A percentile compares a stretch with the other conserved stretches of the same genome.
Conservation (phyloP, 2,888 invertebrate genomes). For the Myopa tessellatipennis region DNA sequence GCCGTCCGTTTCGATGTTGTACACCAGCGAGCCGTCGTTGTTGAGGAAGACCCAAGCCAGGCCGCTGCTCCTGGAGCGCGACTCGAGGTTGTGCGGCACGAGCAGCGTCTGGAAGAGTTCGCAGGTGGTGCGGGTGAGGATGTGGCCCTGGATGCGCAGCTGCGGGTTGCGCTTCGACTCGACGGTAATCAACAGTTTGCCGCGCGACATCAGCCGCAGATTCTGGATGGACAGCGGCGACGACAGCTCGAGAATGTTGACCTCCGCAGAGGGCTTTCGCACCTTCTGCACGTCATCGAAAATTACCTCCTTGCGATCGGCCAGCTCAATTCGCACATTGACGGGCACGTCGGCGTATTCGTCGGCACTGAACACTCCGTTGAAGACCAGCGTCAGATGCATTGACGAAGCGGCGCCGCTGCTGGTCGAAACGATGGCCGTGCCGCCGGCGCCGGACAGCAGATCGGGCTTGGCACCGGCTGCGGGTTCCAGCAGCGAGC, state of each 20-base stretch:
- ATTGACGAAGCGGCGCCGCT: conserved; percentile 84
- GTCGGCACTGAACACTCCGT: conserved; percentile 79
- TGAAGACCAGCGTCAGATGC: conserved; percentile 83
- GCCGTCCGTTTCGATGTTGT: conserved; percentile 80
- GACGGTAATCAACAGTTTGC: conserved; percentile 78
- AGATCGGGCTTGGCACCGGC: conserved; percentile 72
- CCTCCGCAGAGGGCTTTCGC: conserved; percentile 79
- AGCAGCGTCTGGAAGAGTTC: conserved; percentile 83
- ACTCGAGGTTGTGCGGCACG: conserved; percentile 69
- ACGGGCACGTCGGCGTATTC: conserved; percentile 77
- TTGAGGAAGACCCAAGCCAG: conserved; percentile 84
- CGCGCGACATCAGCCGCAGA: conserved; percentile 79
- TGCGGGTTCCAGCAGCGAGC: conserved; percentile 78
- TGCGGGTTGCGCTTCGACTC: conserved; percentile 77
- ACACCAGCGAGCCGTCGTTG: conserved; percentile 81
- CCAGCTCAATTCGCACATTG: conserved; percentile 76
- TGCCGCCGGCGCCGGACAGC: conserved; percentile 80
- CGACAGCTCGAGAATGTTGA: conserved; percentile 82
- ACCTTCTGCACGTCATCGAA: conserved; percentile 78
- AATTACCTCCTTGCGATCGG: conserved; percentile 79
- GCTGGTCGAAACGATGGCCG: conserved; percentile 85
- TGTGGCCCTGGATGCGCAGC: conserved; percentile 76
- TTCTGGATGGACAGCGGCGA: conserved; percentile 82
- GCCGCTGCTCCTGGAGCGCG: conserved; percentile 72
- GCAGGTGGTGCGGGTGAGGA: conserved; percentile 81